A percentile compares a stretch with the other conserved stretches of the same genome.
phyloP scores from a whole-genome alignment of 2,797 vertebrate species.

The Syngnathus rostellatus region DNA sequence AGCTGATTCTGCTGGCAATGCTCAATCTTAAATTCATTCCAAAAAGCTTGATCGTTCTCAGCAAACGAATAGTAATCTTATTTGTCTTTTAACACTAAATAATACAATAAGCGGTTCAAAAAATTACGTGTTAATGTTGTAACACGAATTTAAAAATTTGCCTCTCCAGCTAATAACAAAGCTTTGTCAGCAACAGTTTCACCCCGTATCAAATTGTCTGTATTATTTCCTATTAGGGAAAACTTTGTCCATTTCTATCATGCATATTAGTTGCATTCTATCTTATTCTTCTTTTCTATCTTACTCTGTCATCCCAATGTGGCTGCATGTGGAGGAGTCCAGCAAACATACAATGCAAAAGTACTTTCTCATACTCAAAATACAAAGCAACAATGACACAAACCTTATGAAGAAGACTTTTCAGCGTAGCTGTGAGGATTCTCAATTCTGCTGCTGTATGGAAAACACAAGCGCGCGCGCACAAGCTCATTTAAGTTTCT shows the following conservation, averaged over 20 bases:
- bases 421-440: conserved; percentile 7
- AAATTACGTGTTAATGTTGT: too few species aligned
- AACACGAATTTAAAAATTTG: too few species aligned
- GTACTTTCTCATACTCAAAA: background rate
- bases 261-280: background rate
- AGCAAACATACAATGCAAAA: background rate
- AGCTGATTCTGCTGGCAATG: too few species aligned
- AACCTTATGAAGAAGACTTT: conserved; percentile 6
- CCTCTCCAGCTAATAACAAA: too few species aligned
- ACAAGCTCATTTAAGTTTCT: conserved; percentile 55
- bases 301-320: background rate
- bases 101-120: too few species aligned
- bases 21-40: too few species aligned
- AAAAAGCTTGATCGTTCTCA: too few species aligned
- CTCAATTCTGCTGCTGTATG: conserved; percentile 25
- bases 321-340: background rate
- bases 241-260: background rate
- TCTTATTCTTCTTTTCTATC: background rate
- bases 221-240: too few species aligned
- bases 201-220: too few species aligned
- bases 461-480: conserved; percentile 26
- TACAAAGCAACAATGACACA: conserved; percentile 1
- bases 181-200: too few species aligned
- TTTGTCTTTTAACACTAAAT: too few species aligned
- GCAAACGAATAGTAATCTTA: too few species aligned